Evolutionary conservation across 2,113 vertebrate genomes (phyloP).

Genomic region (Salvelinus alpinus): DNA sequence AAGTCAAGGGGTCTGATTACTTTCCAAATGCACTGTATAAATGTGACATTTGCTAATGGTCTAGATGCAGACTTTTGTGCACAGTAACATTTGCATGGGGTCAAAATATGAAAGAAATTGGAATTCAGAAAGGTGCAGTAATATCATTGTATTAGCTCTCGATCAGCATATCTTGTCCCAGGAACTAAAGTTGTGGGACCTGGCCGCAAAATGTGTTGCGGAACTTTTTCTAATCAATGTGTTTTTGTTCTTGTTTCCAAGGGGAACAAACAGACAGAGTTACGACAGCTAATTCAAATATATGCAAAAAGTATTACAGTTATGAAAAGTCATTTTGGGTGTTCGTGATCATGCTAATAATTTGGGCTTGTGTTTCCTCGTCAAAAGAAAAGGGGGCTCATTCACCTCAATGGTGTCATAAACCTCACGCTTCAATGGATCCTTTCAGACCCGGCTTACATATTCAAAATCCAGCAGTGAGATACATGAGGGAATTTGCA

Average conservation of each 20-base stretch:
- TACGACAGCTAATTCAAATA: neutral
- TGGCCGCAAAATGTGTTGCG: neutral
- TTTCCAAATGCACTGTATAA: neutral
- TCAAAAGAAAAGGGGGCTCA: constrained; percentile 1
- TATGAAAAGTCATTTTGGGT: constrained; percentile 2
- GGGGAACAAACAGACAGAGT: neutral
- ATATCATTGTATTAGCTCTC: neutral
- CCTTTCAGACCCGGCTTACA: constrained; percentile 21
- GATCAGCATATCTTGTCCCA: neutral
- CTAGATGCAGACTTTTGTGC: neutral
- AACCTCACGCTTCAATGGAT: constrained; percentile 31
- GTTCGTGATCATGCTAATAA: neutral
- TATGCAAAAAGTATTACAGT: neutral
- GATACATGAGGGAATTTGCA: constrained; percentile 39
- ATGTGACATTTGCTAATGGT: neutral
- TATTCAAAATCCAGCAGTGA: constrained; percentile 53
- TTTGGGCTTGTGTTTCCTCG: constrained; percentile 4
- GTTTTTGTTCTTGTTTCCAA: neutral
- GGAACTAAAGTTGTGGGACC: neutral
- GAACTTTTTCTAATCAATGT: neutral
- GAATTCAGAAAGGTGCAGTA: neutral
- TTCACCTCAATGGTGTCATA: constrained; percentile 14
- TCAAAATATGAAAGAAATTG: neutral
- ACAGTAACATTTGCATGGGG: neutral
- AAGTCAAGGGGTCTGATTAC: too few species aligned